Percentiles rank a stretch among this genome's conserved stretches.
Evolutionary conservation across 2,797 vertebrate species (phyloP).

Genomic region (Xiphophorus birchmanni): DNA sequence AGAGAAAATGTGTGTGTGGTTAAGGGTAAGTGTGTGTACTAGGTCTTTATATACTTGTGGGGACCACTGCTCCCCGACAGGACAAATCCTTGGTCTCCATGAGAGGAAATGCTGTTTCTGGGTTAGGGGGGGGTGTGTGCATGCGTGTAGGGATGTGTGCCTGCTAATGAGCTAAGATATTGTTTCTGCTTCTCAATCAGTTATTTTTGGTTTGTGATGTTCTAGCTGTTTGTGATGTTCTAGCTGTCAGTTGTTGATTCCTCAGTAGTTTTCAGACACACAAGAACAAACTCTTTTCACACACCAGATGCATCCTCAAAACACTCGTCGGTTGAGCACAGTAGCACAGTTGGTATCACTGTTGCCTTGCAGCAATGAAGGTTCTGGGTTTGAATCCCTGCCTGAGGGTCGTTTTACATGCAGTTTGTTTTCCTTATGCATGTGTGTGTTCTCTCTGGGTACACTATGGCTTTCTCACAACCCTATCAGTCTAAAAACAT

Average conservation of each 20-base stretch:
- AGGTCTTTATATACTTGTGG: not conserved
- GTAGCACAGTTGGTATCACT: not conserved
- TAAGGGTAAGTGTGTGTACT: not conserved
- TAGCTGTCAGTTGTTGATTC: not conserved
- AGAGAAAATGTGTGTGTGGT: not conserved
- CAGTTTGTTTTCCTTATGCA: not conserved
- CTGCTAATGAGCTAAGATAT: not conserved
- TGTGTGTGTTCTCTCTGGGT: not conserved
- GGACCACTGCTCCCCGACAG: too few relatives aligned
- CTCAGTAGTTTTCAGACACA: not conserved
- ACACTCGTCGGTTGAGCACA: not conserved
- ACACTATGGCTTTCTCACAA: not conserved
- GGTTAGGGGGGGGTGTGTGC: too few relatives aligned
- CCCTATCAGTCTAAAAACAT: not conserved
- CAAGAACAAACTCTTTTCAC: not conserved
- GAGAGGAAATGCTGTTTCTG: too few relatives aligned
- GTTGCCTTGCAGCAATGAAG: not conserved
- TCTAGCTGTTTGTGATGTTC: not conserved
- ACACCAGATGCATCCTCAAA: not conserved
- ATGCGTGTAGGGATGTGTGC: too few relatives aligned
- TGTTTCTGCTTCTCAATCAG: not conserved
- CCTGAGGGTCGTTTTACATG: not conserved
- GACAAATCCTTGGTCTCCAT: too few relatives aligned
- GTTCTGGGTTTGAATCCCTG: not conserved
- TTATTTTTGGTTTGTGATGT: not conserved